Base-by-base conservation (phyloP, 2,113 vertebrate species). In the Antechinus stuartii region DNA sequence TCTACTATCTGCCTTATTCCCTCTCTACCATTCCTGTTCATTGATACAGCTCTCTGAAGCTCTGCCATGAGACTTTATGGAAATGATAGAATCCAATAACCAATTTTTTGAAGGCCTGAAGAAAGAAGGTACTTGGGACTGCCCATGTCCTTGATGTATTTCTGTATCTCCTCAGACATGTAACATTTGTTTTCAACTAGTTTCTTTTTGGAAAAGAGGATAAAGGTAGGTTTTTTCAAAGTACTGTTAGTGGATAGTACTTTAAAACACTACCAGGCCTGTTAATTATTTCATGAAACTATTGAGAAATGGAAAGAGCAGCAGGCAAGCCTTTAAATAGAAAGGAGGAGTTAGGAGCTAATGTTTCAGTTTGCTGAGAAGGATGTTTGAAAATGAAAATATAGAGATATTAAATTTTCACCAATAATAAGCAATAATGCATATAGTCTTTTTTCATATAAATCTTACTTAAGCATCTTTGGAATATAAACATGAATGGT, bases 301-400 rank as follows among this genome's bases (percentile, higher is more conserved):
- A 76, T 96, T 96, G 91, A 94, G 90, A 93, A 96, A 95, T 92
- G 47, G 57, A 95, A 95, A 95, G 91, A 97, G 93, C 95, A 98
- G 90, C 91, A 93, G 95, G 95, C 6, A 84, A 22, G 16, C 76
- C 96, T 97, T 53, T 92, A 94, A 95, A 89, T 30, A 95, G 93
- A 96, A 90, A 90, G 94, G 27, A 57, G 49, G 61, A 89, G 35
- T 7, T 96, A 94, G 46, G 35, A 93, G 1, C 9, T 27, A 94
- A 68, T 22, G 92, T 76, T 95, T 94, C 89, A 57, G 47, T 91
- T 93, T 92, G 30, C 42, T 61, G 93, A 94, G 93, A 96, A 94
- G 54, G 57, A 91, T 97, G 89, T 95, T 95, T 42, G 19, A 93
- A 93, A 95, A 95, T 92, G 92, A 52, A 49, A 10, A 52, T 47